Conservation (phyloP, 2,797 vertebrate species). For the Melanotaenia maccullochi region DNA sequence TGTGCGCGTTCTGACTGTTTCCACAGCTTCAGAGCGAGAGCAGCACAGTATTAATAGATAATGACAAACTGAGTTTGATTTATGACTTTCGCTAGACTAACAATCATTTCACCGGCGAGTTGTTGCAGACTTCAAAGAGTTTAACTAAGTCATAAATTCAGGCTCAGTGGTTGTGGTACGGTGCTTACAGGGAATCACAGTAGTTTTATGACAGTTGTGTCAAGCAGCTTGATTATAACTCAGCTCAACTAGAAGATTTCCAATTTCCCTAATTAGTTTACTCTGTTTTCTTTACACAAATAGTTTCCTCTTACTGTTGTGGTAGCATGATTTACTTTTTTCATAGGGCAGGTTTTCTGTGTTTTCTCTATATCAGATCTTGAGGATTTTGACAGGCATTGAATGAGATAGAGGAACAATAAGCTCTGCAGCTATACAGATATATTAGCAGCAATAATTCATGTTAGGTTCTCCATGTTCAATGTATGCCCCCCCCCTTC, state of each 20-base stretch:
- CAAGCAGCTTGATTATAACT: constrained; percentile 27
- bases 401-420: constrained; percentile 31
- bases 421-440: constrained; percentile 24
- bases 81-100: constrained; percentile 77
- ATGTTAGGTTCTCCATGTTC: constrained; percentile 14
- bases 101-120: constrained; percentile 76
- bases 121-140: constrained; percentile 68
- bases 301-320: constrained; percentile 3
- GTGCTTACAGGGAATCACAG: constrained; percentile 46
- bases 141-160: constrained; percentile 79
- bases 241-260: constrained; percentile 33
- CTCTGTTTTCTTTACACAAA: constrained; percentile 17
- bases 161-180: constrained; percentile 34
- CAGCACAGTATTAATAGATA: constrained; percentile 77
- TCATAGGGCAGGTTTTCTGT: background rate
- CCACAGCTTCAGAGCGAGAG: constrained; percentile 45
- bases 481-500: background rate
- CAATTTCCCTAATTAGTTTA: constrained; percentile 37
- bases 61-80: constrained; percentile 79
- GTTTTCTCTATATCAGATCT: constrained; percentile 14
- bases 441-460: constrained; percentile 20
- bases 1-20: constrained; percentile 43
- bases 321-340: constrained; percentile 21
- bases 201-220: constrained; percentile 40
- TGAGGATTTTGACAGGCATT: constrained; percentile 27